Base-by-base conservation (phyloP, 2,888 invertebrate species). In the Xestia xanthographa region DNA sequence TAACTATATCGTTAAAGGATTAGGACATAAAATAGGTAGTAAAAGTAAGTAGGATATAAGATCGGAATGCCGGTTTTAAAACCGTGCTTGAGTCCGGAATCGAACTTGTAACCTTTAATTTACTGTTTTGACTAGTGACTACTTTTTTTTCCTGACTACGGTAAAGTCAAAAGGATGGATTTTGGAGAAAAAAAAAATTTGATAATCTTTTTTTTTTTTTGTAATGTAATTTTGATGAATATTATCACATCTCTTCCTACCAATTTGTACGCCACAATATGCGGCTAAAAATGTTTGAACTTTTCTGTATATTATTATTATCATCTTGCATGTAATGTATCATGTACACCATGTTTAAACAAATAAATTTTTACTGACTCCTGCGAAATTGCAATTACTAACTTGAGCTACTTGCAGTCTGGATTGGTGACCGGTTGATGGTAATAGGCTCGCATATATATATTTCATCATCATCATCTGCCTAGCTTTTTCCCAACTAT, bases 1-100 rank as follows among this genome's bases (percentile, higher is more conserved):
- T 66, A 82, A 86, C 89, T 82, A 89, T 87, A 91, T 92, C 89
- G 92, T 91, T 92, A 92, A 88, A 88, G 90, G 92, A 93, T 93
- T 92, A 92, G 83, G 86, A 84, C 82, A 90, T 90, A 89, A 89
- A 88, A 88, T 90, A 82, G 73, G 69, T 22, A 79, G 80, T 86
- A 84, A 87, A 86, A 79, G 6, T 62, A 80, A 83, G 80, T 83
- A 83, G 73, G 66, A 79, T 79, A 67, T 56, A 67, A 62, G 34
- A 29, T 53, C 4, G 77, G 82, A 62, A 74, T 81, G 81, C 72
- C 12, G 56, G 72, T 34, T 70, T 72, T 83, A 58, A 79, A 34
- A 38, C 43, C 56, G 56, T 71, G 66, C 50, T 60, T 68, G 41
- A 74, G 17, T 53, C 63, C 17, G 74, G 70, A 79, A 74, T 79